These are phyloP conservation scores for Tetraneura akinire DNA, from an alignment of 1,140 invertebrate genomes.

Conservation along the genomic window DNA sequence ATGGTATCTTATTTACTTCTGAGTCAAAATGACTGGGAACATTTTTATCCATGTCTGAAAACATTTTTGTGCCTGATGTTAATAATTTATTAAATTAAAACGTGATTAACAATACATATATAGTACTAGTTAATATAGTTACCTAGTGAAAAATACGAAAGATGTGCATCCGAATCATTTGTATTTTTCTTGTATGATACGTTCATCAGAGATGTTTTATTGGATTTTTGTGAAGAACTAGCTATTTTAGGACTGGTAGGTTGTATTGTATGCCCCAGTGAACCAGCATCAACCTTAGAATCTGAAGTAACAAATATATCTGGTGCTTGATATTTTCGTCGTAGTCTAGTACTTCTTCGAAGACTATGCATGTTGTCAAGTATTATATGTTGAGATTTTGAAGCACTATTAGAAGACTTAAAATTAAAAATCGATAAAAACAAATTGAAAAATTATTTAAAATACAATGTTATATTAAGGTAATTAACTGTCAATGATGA, in stretches of 20 bases:
- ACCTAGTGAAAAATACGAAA: background rate
- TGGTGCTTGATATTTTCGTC: background rate
- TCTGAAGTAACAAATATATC: conserved; percentile 49
- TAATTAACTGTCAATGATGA: no score
- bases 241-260: background rate
- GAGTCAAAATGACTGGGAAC: conserved; percentile 21
- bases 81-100: background rate
- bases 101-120: background rate
- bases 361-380: conserved; percentile 14
- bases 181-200: conserved; percentile 13
- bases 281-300: conserved; percentile 34
- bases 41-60: conserved; percentile 53
- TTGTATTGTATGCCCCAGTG: background rate
- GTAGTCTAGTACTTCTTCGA: conserved; percentile 13
- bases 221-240: conserved; percentile 33
- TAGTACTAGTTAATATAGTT: background rate
- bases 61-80: conserved; percentile 56
- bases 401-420: background rate
- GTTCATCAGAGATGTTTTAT: conserved; percentile 24
- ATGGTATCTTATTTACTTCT: conserved; percentile 13
- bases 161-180: background rate
- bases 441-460: no score
- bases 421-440: no score
- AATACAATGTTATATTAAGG: no score
- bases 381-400: conserved; percentile 16